Percentiles rank a stretch among this genome's conserved stretches.
phyloP scores from a whole-genome alignment of 2,888 invertebrate species.

The Catotricha subobsoleta region DNA sequence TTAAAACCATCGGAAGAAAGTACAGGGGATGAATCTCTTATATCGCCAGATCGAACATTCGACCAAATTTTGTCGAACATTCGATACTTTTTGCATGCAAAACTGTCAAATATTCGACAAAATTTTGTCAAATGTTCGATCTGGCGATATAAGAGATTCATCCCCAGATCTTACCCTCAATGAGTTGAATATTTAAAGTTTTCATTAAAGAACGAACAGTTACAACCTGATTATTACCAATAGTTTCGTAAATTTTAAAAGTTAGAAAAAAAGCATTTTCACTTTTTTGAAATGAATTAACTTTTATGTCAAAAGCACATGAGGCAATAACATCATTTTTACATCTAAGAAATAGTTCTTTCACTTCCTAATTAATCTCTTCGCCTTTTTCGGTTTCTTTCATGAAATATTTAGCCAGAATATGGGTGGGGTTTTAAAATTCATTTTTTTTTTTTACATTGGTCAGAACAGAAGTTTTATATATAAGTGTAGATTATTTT shows the following conservation, averaged over 20 bases:
- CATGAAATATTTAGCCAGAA: constrained; percentile 1
- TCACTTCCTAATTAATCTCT: constrained; percentile 11
- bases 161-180: constrained; percentile 1
- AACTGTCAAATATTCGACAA: no score
- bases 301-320: constrained; percentile 19
- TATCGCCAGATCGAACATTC: no score
- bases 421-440: no score
- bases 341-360: constrained; percentile 18
- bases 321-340: constrained; percentile 21
- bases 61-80: no score
- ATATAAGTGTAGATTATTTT: constrained; percentile 5
- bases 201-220: not conserved
- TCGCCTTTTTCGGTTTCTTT: not conserved
- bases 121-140: no score
- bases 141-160: no score
- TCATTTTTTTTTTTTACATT: no score
- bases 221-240: not conserved
- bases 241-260: not conserved
- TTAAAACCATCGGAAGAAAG: constrained; percentile 11
- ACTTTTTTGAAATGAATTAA: constrained; percentile 13
- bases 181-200: constrained; percentile 1
- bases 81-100: no score
- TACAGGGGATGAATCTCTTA: no score
- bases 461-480: no score
- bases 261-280: constrained; percentile 5